Evolutionary conservation across 2,888 invertebrate genomes (phyloP).

Genomic region (Epicampocera succincta): DNA sequence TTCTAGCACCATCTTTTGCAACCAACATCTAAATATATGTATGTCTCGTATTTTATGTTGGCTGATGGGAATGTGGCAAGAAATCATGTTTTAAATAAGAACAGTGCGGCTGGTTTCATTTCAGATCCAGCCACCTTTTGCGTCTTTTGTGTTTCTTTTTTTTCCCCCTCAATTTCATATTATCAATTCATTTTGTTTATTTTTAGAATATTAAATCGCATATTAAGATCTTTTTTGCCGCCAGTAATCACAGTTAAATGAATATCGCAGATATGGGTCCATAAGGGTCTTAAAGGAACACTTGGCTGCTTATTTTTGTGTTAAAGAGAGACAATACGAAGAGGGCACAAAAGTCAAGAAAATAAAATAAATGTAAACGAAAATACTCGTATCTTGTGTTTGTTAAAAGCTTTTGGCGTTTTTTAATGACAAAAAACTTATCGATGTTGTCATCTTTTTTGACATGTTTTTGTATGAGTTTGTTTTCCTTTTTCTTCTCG

Average conservation of each 20-base stretch:
- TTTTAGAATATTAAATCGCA: conserved; percentile 23
- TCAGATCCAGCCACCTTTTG: conserved; percentile 28
- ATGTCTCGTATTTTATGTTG: conserved; percentile 5
- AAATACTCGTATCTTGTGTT: neutral
- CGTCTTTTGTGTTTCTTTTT: conserved; percentile 27
- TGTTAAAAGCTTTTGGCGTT: conserved; percentile 36
- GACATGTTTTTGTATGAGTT: conserved; percentile 8
- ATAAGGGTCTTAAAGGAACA: neutral
- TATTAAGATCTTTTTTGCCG: conserved; percentile 53
- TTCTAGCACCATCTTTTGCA: neutral
- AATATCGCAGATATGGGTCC: conserved; percentile 37
- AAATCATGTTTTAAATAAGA: conserved; percentile 15
- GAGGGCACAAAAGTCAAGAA: conserved; percentile 5
- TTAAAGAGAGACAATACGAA: conserved; percentile 21
- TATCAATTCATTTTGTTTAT: conserved; percentile 41
- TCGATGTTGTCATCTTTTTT: conserved; percentile 45
- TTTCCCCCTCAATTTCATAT: conserved; percentile 8
- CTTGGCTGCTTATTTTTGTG: conserved; percentile 4
- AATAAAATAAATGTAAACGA: neutral
- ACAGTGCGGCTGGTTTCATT: conserved; percentile 2
- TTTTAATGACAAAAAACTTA: conserved; percentile 60
- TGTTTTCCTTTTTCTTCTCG: neutral
- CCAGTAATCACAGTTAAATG: conserved; percentile 54
- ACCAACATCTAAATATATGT: neutral
- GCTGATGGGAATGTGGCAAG: conserved; percentile 50